phyloP scores from a whole-genome alignment of 2,797 vertebrate species.

The Coregonus ussuriensis region DNA sequence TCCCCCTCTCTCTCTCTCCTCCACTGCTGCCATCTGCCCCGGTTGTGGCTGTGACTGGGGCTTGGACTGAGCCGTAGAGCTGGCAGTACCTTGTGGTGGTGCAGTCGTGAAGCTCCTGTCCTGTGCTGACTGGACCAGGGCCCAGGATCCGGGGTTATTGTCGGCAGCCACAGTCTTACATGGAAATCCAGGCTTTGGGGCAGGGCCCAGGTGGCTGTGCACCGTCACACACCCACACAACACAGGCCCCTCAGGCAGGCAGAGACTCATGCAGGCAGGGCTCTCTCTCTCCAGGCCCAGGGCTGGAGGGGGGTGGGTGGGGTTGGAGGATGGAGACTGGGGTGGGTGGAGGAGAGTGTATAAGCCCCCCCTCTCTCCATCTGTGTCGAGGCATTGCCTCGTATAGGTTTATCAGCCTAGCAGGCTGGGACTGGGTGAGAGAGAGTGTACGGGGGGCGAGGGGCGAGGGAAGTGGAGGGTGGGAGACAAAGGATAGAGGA shows the following conservation, averaged over 20 bases:
- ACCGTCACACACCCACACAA: not conserved
- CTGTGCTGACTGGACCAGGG: not conserved
- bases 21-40: not conserved
- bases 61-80: not conserved
- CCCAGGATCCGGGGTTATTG: conserved; percentile 10
- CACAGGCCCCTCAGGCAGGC: not conserved
- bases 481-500: too few species aligned
- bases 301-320: not conserved
- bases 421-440: not conserved
- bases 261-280: not conserved
- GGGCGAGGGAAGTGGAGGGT: not conserved
- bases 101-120: not conserved
- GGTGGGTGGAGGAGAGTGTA: too few species aligned
- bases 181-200: conserved; percentile 17
- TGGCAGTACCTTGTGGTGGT: not conserved
- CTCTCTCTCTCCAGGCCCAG: too few species aligned
- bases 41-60: not conserved
- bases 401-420: too few species aligned
- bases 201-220: not conserved
- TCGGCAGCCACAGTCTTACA: conserved; percentile 14
- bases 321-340: not conserved
- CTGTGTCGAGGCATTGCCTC: too few species aligned
- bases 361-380: too few species aligned
- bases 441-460: not conserved
- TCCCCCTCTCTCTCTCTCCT: not conserved